Conservation (phyloP, 2,797 vertebrate species). For the Synanceia verrucosa region DNA sequence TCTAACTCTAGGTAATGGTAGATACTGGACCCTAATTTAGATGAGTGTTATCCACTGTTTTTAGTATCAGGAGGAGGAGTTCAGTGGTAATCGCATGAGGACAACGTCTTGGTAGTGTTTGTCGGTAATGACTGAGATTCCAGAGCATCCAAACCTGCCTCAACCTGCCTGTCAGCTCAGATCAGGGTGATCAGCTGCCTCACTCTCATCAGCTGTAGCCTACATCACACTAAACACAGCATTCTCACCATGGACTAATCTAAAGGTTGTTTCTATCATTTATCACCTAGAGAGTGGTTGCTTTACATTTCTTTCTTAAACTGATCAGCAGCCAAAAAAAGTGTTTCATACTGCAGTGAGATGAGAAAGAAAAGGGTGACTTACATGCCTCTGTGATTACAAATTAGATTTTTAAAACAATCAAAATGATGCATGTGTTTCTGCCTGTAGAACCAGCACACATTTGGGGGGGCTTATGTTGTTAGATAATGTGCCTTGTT, state of each 20-base stretch:
- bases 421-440: not conserved
- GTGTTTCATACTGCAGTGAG: not conserved
- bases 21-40: not conserved
- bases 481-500: not conserved
- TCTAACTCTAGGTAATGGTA: not conserved
- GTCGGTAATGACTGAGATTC: conserved; percentile 53
- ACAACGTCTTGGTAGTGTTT: conserved; percentile 23
- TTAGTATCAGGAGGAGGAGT: not conserved
- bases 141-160: conserved; percentile 52
- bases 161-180: conserved; percentile 44
- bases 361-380: not conserved
- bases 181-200: conserved; percentile 27
- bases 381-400: not conserved
- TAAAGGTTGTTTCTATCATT: not conserved
- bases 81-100: conserved; percentile 7
- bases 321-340: not conserved
- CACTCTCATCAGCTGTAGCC: not conserved
- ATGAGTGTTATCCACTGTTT: not conserved
- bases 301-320: not conserved
- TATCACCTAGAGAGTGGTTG: not conserved
- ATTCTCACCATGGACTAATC: not conserved
- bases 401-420: conserved; percentile 1
- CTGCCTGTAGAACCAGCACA: not conserved
- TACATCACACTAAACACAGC: not conserved
- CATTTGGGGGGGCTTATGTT: not conserved